These are phyloP conservation scores for Mus spretus DNA, from an alignment of 2,797 vertebrate species.

Conservation along the genomic window DNA sequence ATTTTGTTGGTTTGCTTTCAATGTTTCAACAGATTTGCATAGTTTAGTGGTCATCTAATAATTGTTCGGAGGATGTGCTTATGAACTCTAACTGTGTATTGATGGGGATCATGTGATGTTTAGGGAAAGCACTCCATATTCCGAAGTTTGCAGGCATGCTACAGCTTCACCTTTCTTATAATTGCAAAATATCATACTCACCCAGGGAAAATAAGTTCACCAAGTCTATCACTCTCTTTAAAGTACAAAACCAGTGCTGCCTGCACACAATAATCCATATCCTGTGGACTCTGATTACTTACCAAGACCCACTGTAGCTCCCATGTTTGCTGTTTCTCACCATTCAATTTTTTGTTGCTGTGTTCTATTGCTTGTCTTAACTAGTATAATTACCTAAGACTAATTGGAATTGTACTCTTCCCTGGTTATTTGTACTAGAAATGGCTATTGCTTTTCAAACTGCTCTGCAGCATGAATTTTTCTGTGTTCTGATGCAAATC, in stretches of 20 bases:
- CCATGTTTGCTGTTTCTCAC: neutral
- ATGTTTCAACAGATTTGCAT: neutral
- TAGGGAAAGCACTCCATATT: slow-evolving; percentile 22
- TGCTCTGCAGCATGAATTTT: neutral
- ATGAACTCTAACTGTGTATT: neutral
- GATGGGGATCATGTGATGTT: neutral
- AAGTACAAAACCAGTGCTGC: neutral
- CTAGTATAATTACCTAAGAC: neutral
- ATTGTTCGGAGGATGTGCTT: neutral
- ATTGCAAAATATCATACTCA: neutral
- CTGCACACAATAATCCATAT: neutral
- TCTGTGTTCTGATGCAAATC: slow-evolving; percentile 39
- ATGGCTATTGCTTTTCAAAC: slow-evolving; percentile 60
- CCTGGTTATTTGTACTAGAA: slow-evolving; percentile 42
- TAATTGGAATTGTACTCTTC: neutral
- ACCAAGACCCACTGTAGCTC: neutral
- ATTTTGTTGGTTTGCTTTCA: neutral
- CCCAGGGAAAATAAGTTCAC: neutral
- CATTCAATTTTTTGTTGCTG: neutral
- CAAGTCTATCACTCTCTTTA: neutral
- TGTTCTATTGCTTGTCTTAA: neutral
- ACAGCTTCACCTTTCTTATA: neutral
- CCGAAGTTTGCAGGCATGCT: neutral
- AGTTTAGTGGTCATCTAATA: slow-evolving; percentile 12
- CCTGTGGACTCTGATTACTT: neutral